Evolutionary conservation across 1,140 invertebrate species (phyloP).

Genomic region (Thaumetopoea pityocampa): DNA sequence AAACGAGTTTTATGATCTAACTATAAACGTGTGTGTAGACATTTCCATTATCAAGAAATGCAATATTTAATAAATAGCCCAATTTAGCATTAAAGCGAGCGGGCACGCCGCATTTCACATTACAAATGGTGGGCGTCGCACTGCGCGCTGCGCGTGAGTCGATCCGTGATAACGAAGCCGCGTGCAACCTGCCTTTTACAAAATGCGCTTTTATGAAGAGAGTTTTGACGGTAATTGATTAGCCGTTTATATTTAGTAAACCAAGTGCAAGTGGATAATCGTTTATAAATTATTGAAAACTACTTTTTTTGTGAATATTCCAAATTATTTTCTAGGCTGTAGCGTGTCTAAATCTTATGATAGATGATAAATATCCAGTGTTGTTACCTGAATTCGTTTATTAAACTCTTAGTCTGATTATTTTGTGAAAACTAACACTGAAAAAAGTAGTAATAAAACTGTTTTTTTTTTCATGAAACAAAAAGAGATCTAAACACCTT

Average conservation of each 20-base stretch:
- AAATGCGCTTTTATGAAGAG: conserved; percentile 2
- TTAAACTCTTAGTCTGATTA: no score
- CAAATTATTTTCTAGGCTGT: no score
- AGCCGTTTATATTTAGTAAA: conserved; percentile 3
- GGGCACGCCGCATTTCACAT: conserved; percentile 21
- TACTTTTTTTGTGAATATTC: no score
- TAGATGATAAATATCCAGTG: no score
- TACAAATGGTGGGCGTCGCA: conserved; percentile 43
- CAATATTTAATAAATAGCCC: conserved; percentile 33
- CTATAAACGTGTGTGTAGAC: no score
- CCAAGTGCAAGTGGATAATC: background rate
- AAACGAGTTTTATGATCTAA: no score
- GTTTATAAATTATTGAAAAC: no score
- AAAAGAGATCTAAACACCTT: no score
- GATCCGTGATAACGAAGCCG: conserved; percentile 35
- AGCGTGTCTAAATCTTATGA: no score
- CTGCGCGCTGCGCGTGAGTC: conserved; percentile 22
- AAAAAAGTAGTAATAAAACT: background rate
- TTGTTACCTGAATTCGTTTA: no score
- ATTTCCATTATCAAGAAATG: no score
- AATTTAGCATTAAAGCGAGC: conserved; percentile 27
- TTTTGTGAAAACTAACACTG: background rate
- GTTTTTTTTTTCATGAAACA: no score
- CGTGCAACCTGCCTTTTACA: conserved; percentile 18
- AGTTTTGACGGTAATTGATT: conserved; percentile 4